Evolutionary conservation across 92 coral and sea anemone genomes (phyloP), one percentile per base, ranked within the genome.

Genomic region (Galaxea fascicularis): DNA sequence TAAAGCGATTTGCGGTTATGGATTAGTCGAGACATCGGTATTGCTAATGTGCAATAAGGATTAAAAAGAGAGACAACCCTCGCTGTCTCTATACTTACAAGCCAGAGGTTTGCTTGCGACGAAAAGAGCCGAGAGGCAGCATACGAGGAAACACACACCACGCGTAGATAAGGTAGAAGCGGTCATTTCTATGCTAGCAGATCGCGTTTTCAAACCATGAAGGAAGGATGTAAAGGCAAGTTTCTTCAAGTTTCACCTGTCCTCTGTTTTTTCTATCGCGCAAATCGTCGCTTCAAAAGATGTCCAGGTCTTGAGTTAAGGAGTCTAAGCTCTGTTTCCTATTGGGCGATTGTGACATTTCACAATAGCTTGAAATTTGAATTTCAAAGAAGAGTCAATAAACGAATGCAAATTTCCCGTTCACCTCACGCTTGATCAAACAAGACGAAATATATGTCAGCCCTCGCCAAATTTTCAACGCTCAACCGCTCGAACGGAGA

Each of bases 301-400:
- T 62, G 86, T 82, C 70, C 86, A 45, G 71, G 78, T 24, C 69
- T 59, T 59, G 57, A 54, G 78, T 82, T 30, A 18, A 74, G 81
- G 39, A 6, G 68, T 8, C 52, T 72, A 26, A 30, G 29, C 76
- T 46, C 30, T 26, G 73, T 62, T 49, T 81, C 84, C 93, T 75
- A 90, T 90, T 90, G 93, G 93, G 27, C 27, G 22, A 44, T 18
- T 76, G 20, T 89, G 90, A 85, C 92, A 82, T 59, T 67, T 60
- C 22, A 63, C 76, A 39, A 74, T 85, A 66, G 60, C 73, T 4
- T 58, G 35, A 80, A 85, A 90, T 90, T 90, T 90, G 87, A 90
- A 90, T 90, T 90, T 80, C 93, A 86, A 85, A 51, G 86, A 44
- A 59, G 73, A 89, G 93, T 81, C 82, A 90, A 90, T 47, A 80